Percentiles rank a stretch among this genome's conserved stretches.
phyloP scores from a whole-genome alignment of 2,888 invertebrate genomes.

The Caenorhabditis afra region DNA sequence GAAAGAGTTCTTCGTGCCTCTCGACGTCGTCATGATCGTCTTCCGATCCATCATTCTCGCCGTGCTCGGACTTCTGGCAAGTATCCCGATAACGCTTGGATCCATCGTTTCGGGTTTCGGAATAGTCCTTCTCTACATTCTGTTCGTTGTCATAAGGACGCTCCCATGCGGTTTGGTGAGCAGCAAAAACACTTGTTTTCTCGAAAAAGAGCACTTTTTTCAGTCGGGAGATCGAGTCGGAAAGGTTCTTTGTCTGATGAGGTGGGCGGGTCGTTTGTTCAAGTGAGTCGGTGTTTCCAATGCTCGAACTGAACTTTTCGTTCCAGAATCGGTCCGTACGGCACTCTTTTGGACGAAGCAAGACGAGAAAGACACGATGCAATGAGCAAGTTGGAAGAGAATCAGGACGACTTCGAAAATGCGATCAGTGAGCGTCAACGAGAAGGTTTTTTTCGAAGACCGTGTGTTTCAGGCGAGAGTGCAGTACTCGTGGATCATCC shows the following conservation, averaged over 20 bases:
- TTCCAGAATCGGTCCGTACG: slow-evolving; percentile 56
- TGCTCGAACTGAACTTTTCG: not conserved
- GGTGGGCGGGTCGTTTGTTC: slow-evolving; percentile 49
- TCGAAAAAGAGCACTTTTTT: too few relatives aligned
- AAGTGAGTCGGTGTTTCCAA: slow-evolving; percentile 2
- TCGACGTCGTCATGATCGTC: slow-evolving; percentile 22
- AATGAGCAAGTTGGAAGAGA: slow-evolving; percentile 43
- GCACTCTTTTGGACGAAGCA: slow-evolving; percentile 41
- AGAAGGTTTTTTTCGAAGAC: not conserved
- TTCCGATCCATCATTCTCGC: slow-evolving; percentile 19
- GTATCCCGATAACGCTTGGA: slow-evolving; percentile 41
- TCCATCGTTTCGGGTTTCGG: slow-evolving; percentile 38
- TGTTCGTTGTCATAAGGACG: slow-evolving; percentile 25
- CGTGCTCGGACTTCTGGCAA: slow-evolving; percentile 17
- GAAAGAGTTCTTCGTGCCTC: slow-evolving; percentile 27
- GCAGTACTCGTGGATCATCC: not conserved
- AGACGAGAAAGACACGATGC: slow-evolving; percentile 35
- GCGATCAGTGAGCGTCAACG: slow-evolving; percentile 16
- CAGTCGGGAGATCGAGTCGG: slow-evolving; percentile 25
- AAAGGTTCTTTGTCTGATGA: slow-evolving; percentile 29
- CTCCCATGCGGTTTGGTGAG: slow-evolving; percentile 35
- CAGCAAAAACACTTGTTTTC: too few relatives aligned
- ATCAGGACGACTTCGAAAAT: slow-evolving; percentile 50
- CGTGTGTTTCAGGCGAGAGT: slow-evolving; percentile 7
- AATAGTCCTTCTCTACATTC: slow-evolving; percentile 18